These are phyloP conservation scores for Archivesica marissinica DNA, from an alignment of 1,140 invertebrate species.

Conservation along the genomic window DNA sequence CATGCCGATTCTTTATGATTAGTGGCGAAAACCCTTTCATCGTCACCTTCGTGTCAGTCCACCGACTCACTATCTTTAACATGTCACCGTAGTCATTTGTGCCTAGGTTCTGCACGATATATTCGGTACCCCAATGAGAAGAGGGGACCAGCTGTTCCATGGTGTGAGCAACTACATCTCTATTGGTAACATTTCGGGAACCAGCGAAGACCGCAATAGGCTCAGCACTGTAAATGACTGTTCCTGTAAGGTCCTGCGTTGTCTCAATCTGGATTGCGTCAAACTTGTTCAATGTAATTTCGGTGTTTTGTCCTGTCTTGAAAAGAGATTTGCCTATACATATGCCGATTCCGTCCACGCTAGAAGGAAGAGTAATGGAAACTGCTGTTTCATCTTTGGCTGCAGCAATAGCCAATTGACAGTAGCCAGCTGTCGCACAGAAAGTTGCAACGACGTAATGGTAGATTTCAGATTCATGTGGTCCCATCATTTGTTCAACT, in stretches of 20 bases:
- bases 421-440: constrained; percentile 43
- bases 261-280: constrained; percentile 44
- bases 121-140: constrained; percentile 56
- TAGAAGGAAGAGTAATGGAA: neutral
- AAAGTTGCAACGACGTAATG: constrained; percentile 30
- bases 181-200: constrained; percentile 23
- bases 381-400: constrained; percentile 18
- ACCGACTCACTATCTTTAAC: constrained; percentile 11
- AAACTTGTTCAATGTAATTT: neutral
- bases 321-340: constrained; percentile 8
- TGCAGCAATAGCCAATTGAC: constrained; percentile 47
- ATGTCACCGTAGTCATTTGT: constrained; percentile 47
- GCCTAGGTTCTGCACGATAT: neutral
- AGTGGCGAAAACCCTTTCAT: constrained; percentile 38
- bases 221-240: constrained; percentile 48
- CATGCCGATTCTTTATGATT: neutral
- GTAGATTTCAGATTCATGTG: neutral
- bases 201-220: constrained; percentile 49
- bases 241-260: constrained; percentile 42
- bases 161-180: constrained; percentile 20
- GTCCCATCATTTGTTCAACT: neutral
- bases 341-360: constrained; percentile 7
- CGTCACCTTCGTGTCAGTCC: neutral
- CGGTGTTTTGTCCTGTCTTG: neutral
- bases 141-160: constrained; percentile 50